Evolutionary conservation across 35 echinoderm and acorn worm species (phyloP).

Genomic region (Lytechinus variegatus): DNA sequence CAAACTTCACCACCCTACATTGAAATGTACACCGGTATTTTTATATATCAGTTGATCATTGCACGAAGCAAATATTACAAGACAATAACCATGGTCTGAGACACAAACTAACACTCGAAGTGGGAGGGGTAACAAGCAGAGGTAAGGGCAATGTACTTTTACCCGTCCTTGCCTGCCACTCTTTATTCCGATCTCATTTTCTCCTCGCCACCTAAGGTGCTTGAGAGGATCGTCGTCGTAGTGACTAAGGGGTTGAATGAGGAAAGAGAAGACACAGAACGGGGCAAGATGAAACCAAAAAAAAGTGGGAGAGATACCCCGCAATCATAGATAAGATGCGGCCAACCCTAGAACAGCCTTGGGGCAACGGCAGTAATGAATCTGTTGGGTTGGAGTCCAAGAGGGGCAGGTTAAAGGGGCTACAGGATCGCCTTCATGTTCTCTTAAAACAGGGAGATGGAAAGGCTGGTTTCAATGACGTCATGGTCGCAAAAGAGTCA

Average conservation of each 20-base stretch:
- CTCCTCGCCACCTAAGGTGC: conserved; percentile 6
- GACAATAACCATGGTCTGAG: not conserved
- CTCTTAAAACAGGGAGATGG: not conserved
- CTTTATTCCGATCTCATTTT: not conserved
- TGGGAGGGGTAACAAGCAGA: not conserved
- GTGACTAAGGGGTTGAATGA: not conserved
- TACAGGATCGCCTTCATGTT: not conserved
- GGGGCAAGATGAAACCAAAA: not conserved
- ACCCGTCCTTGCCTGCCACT: not conserved
- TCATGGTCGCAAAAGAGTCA: not conserved
- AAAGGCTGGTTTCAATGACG: not conserved
- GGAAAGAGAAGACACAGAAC: not conserved
- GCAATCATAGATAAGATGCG: not conserved
- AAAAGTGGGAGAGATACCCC: not conserved
- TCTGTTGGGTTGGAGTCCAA: not conserved
- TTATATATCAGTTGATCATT: not conserved
- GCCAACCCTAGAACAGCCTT: not conserved
- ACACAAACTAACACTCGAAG: not conserved
- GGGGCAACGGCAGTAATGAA: not conserved
- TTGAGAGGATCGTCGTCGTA: not conserved
- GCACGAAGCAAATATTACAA: not conserved
- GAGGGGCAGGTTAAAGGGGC: not conserved
- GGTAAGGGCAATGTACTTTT: conserved; percentile 16
- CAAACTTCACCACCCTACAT: no score
- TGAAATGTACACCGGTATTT: no score